These are phyloP conservation scores for Apotomis capreana DNA, from an alignment of 2,888 invertebrate genomes.

Conservation along the genomic window DNA sequence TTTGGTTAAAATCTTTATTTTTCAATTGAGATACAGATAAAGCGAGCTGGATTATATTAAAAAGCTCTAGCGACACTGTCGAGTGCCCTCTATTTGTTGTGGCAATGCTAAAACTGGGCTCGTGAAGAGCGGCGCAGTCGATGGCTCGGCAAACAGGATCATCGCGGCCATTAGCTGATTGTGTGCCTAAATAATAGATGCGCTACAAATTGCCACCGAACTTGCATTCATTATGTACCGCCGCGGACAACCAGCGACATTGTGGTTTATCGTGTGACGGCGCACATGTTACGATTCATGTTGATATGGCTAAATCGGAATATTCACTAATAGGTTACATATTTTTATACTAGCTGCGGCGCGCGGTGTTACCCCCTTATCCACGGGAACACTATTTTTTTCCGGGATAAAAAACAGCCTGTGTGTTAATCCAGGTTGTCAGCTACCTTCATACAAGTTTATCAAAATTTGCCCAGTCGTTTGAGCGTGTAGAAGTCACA, in stretches of 20 bases:
- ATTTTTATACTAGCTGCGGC: too few relatives aligned
- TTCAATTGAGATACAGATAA: background rate
- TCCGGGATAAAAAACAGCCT: too few relatives aligned
- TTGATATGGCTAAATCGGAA: background rate
- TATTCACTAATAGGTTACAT: too few relatives aligned
- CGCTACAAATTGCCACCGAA: slow-evolving; percentile 12
- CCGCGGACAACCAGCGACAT: background rate
- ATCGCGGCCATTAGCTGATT: slow-evolving; percentile 71
- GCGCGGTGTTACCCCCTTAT: too few relatives aligned
- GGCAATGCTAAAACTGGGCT: slow-evolving; percentile 17
- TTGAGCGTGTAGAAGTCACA: too few relatives aligned
- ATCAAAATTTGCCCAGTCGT: too few relatives aligned
- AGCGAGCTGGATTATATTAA: background rate
- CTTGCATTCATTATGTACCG: slow-evolving; percentile 24
- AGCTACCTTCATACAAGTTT: too few relatives aligned
- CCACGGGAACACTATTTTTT: too few relatives aligned
- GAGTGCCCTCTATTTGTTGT: slow-evolving; percentile 30
- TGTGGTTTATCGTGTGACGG: background rate
- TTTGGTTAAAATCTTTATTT: background rate
- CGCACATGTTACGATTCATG: background rate
- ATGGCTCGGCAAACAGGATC: slow-evolving; percentile 69
- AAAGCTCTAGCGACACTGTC: background rate
- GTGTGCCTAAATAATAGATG: slow-evolving; percentile 41
- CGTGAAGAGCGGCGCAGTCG: slow-evolving; percentile 48
- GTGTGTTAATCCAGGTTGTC: too few relatives aligned